Evolutionary conservation across 2,113 vertebrate species (phyloP).

Genomic region (Gallinago media): DNA sequence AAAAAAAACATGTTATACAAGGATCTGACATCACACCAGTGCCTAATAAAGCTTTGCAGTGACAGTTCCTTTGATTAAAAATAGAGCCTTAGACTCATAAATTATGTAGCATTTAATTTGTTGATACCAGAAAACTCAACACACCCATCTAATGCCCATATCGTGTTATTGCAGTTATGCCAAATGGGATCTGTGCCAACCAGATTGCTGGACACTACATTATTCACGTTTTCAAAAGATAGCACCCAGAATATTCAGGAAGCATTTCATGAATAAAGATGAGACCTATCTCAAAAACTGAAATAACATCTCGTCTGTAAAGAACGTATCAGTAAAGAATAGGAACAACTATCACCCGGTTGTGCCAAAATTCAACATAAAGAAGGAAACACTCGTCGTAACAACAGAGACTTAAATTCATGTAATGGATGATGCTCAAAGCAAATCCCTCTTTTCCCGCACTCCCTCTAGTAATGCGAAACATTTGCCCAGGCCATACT

Average conservation of each 20-base stretch:
- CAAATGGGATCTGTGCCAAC: conserved; percentile 34
- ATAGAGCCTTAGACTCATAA: conserved; percentile 35
- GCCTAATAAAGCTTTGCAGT: conserved; percentile 38
- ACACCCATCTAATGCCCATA: conserved; percentile 37
- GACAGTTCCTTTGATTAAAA: conserved; percentile 51
- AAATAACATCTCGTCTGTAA: neutral
- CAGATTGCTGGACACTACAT: conserved; percentile 43
- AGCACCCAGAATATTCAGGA: neutral
- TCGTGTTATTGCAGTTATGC: conserved; percentile 7
- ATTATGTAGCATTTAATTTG: conserved; percentile 57
- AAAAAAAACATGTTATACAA: conserved; percentile 7
- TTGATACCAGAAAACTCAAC: conserved; percentile 51
- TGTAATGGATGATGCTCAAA: neutral
- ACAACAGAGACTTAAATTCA: neutral
- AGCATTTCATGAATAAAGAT: conserved; percentile 27
- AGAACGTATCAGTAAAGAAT: neutral
- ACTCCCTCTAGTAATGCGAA: neutral
- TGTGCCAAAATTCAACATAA: neutral
- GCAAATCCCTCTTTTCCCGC: neutral
- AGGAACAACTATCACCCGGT: neutral
- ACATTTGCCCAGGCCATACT: neutral
- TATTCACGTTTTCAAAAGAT: conserved; percentile 20
- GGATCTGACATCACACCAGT: conserved; percentile 34
- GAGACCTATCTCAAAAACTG: neutral
- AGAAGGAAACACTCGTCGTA: neutral